A percentile compares a stretch with the other conserved stretches of the same genome.
phyloP scores from a whole-genome alignment of 2,888 invertebrate species.

The Phaedon cochleariae region DNA sequence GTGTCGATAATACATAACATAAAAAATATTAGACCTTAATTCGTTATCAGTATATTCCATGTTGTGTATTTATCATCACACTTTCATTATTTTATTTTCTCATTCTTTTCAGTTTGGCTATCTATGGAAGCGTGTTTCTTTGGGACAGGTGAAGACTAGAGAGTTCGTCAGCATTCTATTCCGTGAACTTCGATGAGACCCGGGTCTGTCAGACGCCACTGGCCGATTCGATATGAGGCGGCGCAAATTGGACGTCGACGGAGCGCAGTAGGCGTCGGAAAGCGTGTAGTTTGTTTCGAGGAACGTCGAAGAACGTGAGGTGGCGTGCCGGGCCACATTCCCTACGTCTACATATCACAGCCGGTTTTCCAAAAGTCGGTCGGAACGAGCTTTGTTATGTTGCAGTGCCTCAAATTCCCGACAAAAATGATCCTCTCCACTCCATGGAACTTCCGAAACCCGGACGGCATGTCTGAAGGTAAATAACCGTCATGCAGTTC shows the following conservation, averaged over 20 bases:
- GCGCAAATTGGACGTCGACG: slow-evolving; percentile 48
- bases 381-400: slow-evolving; percentile 43
- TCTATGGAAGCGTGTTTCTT: too few relatives aligned
- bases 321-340: slow-evolving; percentile 48
- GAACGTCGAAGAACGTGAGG: slow-evolving; percentile 44
- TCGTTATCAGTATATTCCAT: too few relatives aligned
- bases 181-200: not conserved
- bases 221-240: slow-evolving; percentile 50
- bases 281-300: slow-evolving; percentile 58
- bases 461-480: slow-evolving; percentile 36
- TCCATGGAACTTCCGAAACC: slow-evolving; percentile 24
- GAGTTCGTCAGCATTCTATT: not conserved
- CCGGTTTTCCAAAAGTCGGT: slow-evolving; percentile 24
- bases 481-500: not conserved
- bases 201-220: slow-evolving; percentile 35
- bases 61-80: too few relatives aligned
- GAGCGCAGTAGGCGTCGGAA: slow-evolving; percentile 54
- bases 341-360: slow-evolving; percentile 53
- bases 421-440: slow-evolving; percentile 13
- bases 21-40: too few relatives aligned
- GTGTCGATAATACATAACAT: too few relatives aligned
- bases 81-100: too few relatives aligned
- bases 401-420: slow-evolving; percentile 49
- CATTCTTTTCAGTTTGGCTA: too few relatives aligned
- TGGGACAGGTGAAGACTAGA: too few relatives aligned